Percentiles rank a stretch among this genome's conserved stretches.
These are phyloP conservation scores for Pampusana beccarii DNA, from an alignment of 2,113 vertebrate genomes.

Conservation along the genomic window DNA sequence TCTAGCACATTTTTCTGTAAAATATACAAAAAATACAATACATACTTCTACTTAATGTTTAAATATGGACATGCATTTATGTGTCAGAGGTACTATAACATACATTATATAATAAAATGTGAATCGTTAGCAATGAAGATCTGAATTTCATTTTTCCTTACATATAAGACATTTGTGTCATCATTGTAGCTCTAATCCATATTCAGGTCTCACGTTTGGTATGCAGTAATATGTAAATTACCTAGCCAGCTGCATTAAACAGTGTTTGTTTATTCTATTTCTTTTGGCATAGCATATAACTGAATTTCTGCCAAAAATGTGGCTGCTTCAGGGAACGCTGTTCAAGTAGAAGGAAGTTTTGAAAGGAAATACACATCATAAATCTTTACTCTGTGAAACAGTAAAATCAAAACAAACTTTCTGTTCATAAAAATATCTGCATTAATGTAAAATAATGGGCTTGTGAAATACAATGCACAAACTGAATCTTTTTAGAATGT, in stretches of 20 bases:
- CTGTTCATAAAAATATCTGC: slow-evolving; percentile 72
- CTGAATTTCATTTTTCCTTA: slow-evolving; percentile 70
- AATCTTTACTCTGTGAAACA: slow-evolving; percentile 71
- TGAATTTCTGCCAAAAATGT: slow-evolving; percentile 82
- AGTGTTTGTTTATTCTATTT: slow-evolving; percentile 83
- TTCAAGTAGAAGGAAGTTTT: slow-evolving; percentile 74
- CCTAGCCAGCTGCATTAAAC: slow-evolving; percentile 78
- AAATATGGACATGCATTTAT: neutral
- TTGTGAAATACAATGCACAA: slow-evolving; percentile 68
- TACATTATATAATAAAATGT: slow-evolving; percentile 4
- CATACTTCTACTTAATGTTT: neutral
- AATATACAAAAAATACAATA: neutral
- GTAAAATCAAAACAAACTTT: slow-evolving; percentile 76
- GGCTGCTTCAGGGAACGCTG: slow-evolving; percentile 76
- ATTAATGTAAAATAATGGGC: slow-evolving; percentile 72
- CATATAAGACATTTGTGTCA: slow-evolving; percentile 72
- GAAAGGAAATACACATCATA: slow-evolving; percentile 72
- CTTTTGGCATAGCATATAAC: slow-evolving; percentile 76
- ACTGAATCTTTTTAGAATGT: slow-evolving; percentile 52
- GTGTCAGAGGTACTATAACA: neutral
- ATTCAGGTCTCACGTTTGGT: slow-evolving; percentile 77
- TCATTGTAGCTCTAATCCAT: slow-evolving; percentile 72
- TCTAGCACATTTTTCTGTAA: neutral
- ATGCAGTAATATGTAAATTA: slow-evolving; percentile 83
- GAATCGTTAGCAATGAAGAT: slow-evolving; percentile 55